Base-by-base conservation (phyloP, 2,888 invertebrate genomes). In the Phragmatobia fuliginosa region DNA sequence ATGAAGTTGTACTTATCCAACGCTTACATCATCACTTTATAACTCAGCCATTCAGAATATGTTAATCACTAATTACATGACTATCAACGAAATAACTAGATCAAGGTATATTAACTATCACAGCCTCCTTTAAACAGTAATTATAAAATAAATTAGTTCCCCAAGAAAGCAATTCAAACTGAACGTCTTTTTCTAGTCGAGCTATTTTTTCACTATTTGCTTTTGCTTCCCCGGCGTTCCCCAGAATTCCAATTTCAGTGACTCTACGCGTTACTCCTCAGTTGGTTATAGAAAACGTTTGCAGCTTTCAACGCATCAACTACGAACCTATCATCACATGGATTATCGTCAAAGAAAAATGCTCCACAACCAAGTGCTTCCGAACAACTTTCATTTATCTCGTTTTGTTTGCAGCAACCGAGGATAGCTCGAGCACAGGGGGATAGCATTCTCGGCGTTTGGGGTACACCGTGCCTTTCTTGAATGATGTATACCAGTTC, bases 401-500 rank as follows among this genome's bases (percentile, higher is more conserved):
- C 90, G 36, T 88, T 87, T 0, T 91, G 89, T 1, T 96, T 93
- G 83, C 98, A 98, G 85, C 98, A 98, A 2, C 96, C 96, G 10
- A 97, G 91, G 65, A 98, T 97, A 0, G 98, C 98, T 96, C 97
- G 96, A 0, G 97, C 96, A 83, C 98, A 98, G 1, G 96, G 95
- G 14, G 96, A 94, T 1, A 97, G 93, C 33, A 72, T 80, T 60
- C 84, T 90, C 0, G 87, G 85, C 8, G 81, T 18, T 14, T 62
- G 66, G 1, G 62, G 28, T 14, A 82, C 77, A 1, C 94, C 93
- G 56, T 76, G 83, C 69, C 88, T 88, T 0, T 82, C 77, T 74
- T 86, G 78, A 0, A 91, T 71, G 59, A 94, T 91, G 67, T 85
- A 93, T n/a, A 87, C 58, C 2, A 94, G 74, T 71, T 94, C 94